A percentile compares a stretch with the other conserved stretches of the same genome.
phyloP scores from a whole-genome alignment of 2,888 invertebrate genomes.

The Asteroscopus sphinx region DNA sequence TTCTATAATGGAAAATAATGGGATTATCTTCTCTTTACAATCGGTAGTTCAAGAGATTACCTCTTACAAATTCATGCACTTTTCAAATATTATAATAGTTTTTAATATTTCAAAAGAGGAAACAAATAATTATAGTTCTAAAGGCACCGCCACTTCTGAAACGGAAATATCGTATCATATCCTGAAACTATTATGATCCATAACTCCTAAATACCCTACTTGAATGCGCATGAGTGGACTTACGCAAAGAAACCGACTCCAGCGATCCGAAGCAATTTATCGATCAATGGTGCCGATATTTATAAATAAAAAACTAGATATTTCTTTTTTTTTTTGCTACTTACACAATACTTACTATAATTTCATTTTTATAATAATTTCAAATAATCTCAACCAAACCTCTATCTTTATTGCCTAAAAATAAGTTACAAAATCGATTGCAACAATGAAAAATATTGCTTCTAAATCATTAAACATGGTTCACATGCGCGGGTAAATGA shows the following conservation, averaged over 20 bases:
- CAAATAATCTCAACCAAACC: not conserved
- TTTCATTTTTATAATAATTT: constrained; percentile 51
- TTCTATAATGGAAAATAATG: constrained; percentile 11
- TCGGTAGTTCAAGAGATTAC: constrained; percentile 16
- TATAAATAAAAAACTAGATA: constrained; percentile 60
- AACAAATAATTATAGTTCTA: constrained; percentile 69
- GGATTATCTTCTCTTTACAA: constrained; percentile 19
- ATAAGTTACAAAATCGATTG: constrained; percentile 32
- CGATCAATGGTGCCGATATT: constrained; percentile 67
- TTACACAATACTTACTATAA: constrained; percentile 31
- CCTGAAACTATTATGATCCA: constrained; percentile 71
- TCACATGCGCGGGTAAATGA: constrained; percentile 80
- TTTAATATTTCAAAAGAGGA: constrained; percentile 65
- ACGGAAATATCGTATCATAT: constrained; percentile 86
- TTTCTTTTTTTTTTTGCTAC: constrained; percentile 34
- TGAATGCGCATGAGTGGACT: constrained; percentile 78
- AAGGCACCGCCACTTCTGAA: constrained; percentile 74
- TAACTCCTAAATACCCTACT: constrained; percentile 74
- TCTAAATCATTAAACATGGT: constrained; percentile 87
- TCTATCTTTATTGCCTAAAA: not conserved
- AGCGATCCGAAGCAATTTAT: constrained; percentile 45
- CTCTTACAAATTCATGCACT: constrained; percentile 6
- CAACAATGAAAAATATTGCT: constrained; percentile 58
- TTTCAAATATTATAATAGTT: constrained; percentile 17
- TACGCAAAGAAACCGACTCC: constrained; percentile 77